phyloP scores from a whole-genome alignment of 1,140 invertebrate species.

The Streblospio benedicti region DNA sequence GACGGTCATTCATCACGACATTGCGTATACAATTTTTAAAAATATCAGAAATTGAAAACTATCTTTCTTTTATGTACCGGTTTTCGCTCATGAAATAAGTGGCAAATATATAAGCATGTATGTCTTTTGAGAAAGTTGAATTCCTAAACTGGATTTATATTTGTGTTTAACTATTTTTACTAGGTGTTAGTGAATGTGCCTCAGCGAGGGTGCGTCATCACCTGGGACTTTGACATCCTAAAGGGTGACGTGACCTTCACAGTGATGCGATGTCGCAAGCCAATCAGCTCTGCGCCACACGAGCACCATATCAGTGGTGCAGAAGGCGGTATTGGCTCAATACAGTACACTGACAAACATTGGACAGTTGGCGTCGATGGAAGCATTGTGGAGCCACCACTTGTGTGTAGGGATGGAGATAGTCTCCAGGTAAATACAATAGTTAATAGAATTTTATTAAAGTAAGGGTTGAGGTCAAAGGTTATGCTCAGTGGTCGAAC shows the following conservation, averaged over 20 bases:
- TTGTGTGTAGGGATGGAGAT: constrained; percentile 83
- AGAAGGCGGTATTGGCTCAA: constrained; percentile 35
- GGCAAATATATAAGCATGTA: no score
- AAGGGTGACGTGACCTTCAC: constrained; percentile 80
- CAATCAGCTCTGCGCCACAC: constrained; percentile 33
- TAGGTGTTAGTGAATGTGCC: constrained; percentile 63
- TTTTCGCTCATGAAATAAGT: no score
- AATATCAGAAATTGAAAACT: no score
- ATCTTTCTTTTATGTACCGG: no score
- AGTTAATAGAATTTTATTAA: not conserved
- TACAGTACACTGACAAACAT: constrained; percentile 57
- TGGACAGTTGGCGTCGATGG: constrained; percentile 74
- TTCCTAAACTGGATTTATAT: no score
- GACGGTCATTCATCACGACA: no score
- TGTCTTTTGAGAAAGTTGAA: no score
- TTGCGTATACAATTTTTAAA: no score
- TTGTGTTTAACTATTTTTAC: no score
- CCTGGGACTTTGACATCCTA: constrained; percentile 94
- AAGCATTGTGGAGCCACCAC: constrained; percentile 66
- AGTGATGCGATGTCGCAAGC: constrained; percentile 61
- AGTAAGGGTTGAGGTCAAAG: not conserved
- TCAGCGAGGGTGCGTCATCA: constrained; percentile 79
- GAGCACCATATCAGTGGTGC: constrained; percentile 40
- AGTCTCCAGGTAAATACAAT: constrained; percentile 67
- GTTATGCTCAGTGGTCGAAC: no score